Conservation (phyloP, 2,888 invertebrate genomes). For the Pollenia griseotomentosa region DNA sequence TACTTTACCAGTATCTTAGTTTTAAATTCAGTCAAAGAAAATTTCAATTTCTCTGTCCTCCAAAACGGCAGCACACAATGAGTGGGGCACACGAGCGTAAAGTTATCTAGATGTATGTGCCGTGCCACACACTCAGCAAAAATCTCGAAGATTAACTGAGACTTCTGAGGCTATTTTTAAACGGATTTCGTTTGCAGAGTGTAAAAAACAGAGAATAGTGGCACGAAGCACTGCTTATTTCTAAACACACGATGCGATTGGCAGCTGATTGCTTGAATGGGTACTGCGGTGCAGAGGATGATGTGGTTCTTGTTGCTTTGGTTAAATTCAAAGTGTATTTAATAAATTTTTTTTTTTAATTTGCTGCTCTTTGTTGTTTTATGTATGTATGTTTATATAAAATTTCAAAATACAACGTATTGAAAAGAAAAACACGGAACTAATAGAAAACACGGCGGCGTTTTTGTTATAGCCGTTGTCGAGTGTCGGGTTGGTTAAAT, state of each 20-base stretch:
- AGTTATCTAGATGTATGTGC: slow-evolving; percentile 23
- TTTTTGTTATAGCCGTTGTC: slow-evolving; percentile 57
- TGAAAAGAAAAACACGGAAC: slow-evolving; percentile 75
- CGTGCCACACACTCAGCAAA: slow-evolving; percentile 59
- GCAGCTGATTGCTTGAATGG: slow-evolving; percentile 31
- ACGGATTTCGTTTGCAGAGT: slow-evolving; percentile 16
- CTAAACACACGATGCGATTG: slow-evolving; percentile 63
- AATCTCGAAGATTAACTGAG: slow-evolving; percentile 48
- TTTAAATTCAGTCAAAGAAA: slow-evolving; percentile 54
- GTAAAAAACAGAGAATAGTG: slow-evolving; percentile 35
- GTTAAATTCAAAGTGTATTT: slow-evolving; percentile 63
- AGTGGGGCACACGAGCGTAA: slow-evolving; percentile 6
- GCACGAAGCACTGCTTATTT: slow-evolving; percentile 68
- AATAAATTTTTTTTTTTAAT: slow-evolving; percentile 54
- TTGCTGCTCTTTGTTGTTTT: slow-evolving; percentile 27
- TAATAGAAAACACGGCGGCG: slow-evolving; percentile 64
- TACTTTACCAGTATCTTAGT: slow-evolving; percentile 66
- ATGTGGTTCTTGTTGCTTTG: slow-evolving; percentile 17
- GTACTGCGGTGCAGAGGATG: slow-evolving; percentile 31
- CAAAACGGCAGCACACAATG: slow-evolving; percentile 47
- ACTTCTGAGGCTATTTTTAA: slow-evolving; percentile 66
- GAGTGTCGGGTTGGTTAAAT: slow-evolving; percentile 20
- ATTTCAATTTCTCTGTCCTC: slow-evolving; percentile 23
- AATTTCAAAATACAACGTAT: slow-evolving; percentile 66
- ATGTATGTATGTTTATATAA: slow-evolving; percentile 10